Conservation (phyloP, 2,797 vertebrate genomes). For the Danio albolineatus region DNA sequence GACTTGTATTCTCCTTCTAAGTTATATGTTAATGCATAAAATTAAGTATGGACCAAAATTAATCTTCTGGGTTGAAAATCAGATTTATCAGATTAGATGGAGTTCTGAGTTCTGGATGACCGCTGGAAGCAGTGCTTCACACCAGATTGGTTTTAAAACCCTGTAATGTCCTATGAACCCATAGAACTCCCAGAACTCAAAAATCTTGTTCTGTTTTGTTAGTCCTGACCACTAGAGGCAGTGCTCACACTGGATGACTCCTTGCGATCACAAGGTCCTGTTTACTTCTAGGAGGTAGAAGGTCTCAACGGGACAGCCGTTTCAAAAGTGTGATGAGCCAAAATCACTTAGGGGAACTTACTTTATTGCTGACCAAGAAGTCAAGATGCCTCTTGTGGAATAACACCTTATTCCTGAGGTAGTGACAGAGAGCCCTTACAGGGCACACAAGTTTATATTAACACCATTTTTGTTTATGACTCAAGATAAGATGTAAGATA, state of each 20-base stretch:
- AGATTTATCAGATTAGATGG: no score
- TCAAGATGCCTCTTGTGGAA: not conserved
- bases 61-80: no score
- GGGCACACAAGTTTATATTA: no score
- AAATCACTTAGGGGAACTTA: not conserved
- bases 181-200: not conserved
- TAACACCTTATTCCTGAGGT: not conserved
- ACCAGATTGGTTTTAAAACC: no score
- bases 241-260: not conserved
- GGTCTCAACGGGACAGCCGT: not conserved
- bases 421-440: no score
- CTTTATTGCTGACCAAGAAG: not conserved
- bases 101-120: no score
- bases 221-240: not conserved
- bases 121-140: no score
- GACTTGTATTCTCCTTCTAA: no score
- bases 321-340: not conserved
- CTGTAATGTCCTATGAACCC: not conserved
- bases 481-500: no score
- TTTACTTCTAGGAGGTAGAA: not conserved
- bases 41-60: no score
- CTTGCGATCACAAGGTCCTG: not conserved
- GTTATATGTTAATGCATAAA: no score
- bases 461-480: no score
- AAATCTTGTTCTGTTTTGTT: not conserved